Evolutionary conservation across 1,140 invertebrate genomes (phyloP).

Genomic region (Cotesia vestalis): DNA sequence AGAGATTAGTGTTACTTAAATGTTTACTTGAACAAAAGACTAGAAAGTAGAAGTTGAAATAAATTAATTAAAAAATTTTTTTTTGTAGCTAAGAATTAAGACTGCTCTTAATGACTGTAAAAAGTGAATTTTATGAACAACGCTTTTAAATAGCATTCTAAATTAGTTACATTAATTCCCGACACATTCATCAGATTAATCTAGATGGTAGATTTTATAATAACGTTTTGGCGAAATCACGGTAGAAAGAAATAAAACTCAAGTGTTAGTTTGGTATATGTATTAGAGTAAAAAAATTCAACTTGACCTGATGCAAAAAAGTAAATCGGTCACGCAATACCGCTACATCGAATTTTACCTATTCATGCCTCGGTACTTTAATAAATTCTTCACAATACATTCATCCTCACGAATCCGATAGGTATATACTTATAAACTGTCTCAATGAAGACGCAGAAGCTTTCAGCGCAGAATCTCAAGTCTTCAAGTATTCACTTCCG

Average conservation of each 20-base stretch:
- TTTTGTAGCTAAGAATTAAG: too few species aligned
- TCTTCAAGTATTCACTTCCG: neutral
- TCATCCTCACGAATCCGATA: constrained; percentile 14
- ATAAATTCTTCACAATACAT: neutral
- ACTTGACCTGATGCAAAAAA: constrained; percentile 21
- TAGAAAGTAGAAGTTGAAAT: neutral
- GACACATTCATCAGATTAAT: neutral
- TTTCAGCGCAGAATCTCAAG: constrained; percentile 22
- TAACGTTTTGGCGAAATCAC: too few species aligned
- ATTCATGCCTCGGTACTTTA: constrained; percentile 1
- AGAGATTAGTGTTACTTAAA: too few species aligned
- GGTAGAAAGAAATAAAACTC: too few species aligned
- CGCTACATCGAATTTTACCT: constrained; percentile 18
- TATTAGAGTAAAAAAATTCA: neutral
- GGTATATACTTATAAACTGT: too few species aligned
- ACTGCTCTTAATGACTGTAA: neutral
- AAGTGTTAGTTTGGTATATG: too few species aligned
- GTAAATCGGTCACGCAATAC: constrained; percentile 26
- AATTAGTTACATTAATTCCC: too few species aligned
- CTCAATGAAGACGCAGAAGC: constrained; percentile 22
- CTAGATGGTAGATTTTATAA: too few species aligned
- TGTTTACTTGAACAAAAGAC: too few species aligned
- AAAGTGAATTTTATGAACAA: neutral
- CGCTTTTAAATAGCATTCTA: too few species aligned
- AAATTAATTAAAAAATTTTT: neutral